Base-by-base conservation (phyloP, 1,140 invertebrate genomes). In the Mylabris phalerata region DNA sequence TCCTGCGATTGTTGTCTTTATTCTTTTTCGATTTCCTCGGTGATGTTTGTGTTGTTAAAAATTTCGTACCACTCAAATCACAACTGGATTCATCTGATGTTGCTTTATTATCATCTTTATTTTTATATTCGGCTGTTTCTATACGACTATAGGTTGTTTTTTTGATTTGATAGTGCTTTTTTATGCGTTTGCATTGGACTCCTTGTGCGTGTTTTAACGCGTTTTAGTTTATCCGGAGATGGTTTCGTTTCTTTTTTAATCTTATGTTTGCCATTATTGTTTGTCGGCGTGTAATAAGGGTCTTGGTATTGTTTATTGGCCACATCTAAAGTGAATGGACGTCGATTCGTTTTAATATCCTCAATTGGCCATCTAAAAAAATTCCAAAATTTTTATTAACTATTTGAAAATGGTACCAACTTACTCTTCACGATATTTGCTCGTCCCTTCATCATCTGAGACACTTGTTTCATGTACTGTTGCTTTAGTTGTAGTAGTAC, bases 271-370 rank as follows among this genome's bases (percentile, higher is more conserved):
- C 32, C 32, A 50, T 64, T 51, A 52, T 71, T 68, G 52, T 76
- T 71, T 48, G 51, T 59, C n/a, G 60, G 41, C n/a, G 75, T 69
- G 56, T 80, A 78, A 32, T 32, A 32, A 5, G 4, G 4, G 4
- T 32, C 32, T 32, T 75, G 72, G 24, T 77, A 58, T 40, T 62
- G 75, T 40, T 77, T 76, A 55, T 78, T 78, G 1, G 79, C 79
- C 67, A 88, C 84, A 60, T 89, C 85, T 48, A 88, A 74, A 32
- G 81, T 86, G 68, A 87, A 84, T n/a, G 78, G 79, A 69, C 82
- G 49, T n/a, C 51, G 50, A 7, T 19, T 19, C 19, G 32, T 32
- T 32, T 32, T 32, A 7, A 7, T 7, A 32, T 32, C 32, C 32
- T 32, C 32, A 32, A 32, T 32, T 32, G 2, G 4, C 32, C 32